Base-by-base conservation (phyloP, 2,797 vertebrate species). In the Pipistrellus kuhlii region DNA sequence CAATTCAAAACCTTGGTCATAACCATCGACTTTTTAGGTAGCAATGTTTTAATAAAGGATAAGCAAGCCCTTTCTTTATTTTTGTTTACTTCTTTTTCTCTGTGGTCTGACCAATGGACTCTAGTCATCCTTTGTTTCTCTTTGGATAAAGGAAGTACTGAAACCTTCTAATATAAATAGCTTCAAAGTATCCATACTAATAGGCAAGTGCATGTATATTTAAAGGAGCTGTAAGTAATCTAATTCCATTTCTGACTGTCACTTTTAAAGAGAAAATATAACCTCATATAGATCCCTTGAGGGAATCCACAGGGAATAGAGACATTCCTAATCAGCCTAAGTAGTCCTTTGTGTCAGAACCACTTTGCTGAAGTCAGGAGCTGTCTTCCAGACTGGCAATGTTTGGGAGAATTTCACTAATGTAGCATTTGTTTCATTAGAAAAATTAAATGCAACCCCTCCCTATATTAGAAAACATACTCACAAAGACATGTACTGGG, bases 321-420 rank as follows among this genome's bases (percentile, higher is more conserved):
- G 86, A 84, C 55, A 23, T 93, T 66, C 94, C 87, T 95, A 97
- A 87, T 98, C 95, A 98, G 77, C 44, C 53, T 96, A 96, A 97
- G 96, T 96, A 95, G 96, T 91, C 96, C 96, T 92, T 97, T 93
- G 92, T 76, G 91, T 93, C 53, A 76, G 8, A 53, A 66, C 85
- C 96, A 75, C 92, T 97, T 96, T 64, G 94, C 59, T 73, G 18
- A 95, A 96, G 85, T 96, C 17, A 14, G 91, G 82, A 91, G 72
- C 21, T 94, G 86, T 94, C 91, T 69, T 87, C 80, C 91, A 95
- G 76, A 75, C 80, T 81, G 83, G 66, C 53, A 95, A 3, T 92
- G 80, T 80, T 97, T 97, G 83, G 75, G 86, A 55, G 85, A 93
- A 82, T 90, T 97, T 97, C 87, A 76, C 86, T 93, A 81, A 64